Percentiles rank a stretch among this genome's conserved stretches.
Evolutionary conservation across 2,888 invertebrate species (phyloP).

Genomic region (Mythimna pallens): DNA sequence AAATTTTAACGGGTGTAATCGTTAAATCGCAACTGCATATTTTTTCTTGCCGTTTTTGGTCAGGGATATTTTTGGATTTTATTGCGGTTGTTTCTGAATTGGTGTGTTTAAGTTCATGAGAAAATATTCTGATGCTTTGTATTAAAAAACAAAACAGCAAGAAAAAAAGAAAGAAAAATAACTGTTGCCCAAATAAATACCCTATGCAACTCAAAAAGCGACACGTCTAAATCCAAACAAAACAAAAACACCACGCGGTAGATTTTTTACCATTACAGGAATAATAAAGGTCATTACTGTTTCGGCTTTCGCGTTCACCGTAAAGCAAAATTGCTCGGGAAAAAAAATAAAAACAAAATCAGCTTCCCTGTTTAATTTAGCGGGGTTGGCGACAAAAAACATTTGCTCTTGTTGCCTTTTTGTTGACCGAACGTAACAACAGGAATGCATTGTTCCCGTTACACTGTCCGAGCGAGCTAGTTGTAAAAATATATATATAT

Average conservation of each 20-base stretch:
- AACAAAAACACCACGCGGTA: slow-evolving; percentile 43
- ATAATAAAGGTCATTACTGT: slow-evolving; percentile 66
- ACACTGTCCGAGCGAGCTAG: slow-evolving; percentile 75
- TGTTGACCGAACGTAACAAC: slow-evolving; percentile 86
- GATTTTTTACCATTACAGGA: slow-evolving; percentile 53
- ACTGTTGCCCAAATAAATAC: slow-evolving; percentile 15
- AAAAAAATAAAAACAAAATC: slow-evolving; percentile 83
- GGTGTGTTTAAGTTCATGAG: slow-evolving; percentile 6
- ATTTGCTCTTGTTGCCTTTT: slow-evolving; percentile 83
- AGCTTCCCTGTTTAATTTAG: slow-evolving; percentile 89
- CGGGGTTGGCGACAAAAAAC: slow-evolving; percentile 87
- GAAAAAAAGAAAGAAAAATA: neutral
- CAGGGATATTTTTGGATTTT: slow-evolving; percentile 59
- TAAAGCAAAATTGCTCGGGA: slow-evolving; percentile 75
- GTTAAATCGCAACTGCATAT: slow-evolving; percentile 53
- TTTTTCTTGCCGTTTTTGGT: slow-evolving; percentile 51
- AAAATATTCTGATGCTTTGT: neutral
- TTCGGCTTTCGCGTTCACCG: slow-evolving; percentile 70
- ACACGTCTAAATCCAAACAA: slow-evolving; percentile 29
- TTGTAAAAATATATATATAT: slow-evolving; percentile 77
- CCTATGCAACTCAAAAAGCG: slow-evolving; percentile 25
- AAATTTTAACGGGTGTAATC: slow-evolving; percentile 58
- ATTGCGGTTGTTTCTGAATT: slow-evolving; percentile 36
- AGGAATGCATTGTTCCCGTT: slow-evolving; percentile 88
- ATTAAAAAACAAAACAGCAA: neutral